Evolutionary conservation across 2,888 invertebrate species (phyloP).

Genomic region (Agrochola lota): DNA sequence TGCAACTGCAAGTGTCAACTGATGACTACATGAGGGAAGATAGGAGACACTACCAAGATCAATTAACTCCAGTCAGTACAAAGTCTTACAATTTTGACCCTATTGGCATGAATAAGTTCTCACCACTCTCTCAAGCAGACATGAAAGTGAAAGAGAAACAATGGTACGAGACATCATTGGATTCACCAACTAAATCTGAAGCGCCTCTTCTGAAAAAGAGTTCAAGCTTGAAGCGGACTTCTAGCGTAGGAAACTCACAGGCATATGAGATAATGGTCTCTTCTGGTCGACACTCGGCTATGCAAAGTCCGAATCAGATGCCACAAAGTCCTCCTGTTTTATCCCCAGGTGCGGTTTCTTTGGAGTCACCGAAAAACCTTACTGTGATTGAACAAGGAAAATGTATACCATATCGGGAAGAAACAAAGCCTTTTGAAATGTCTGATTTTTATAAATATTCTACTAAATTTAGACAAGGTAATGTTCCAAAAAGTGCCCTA

Average conservation of each 20-base stretch:
- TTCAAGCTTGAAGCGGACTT: slow-evolving; percentile 88
- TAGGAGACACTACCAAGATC: slow-evolving; percentile 79
- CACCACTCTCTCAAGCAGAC: slow-evolving; percentile 84
- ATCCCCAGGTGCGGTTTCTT: slow-evolving; percentile 89
- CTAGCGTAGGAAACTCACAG: slow-evolving; percentile 90
- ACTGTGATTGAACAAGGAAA: slow-evolving; percentile 96
- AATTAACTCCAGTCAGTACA: slow-evolving; percentile 86
- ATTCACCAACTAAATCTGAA: slow-evolving; percentile 88
- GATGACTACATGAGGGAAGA: slow-evolving; percentile 84
- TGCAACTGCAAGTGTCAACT: slow-evolving; percentile 86
- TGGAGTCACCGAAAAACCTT: slow-evolving; percentile 95
- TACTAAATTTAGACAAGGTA: slow-evolving; percentile 95
- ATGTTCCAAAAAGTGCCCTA: slow-evolving; percentile 76
- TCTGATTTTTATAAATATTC: slow-evolving; percentile 99
- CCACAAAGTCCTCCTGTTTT: slow-evolving; percentile 82
- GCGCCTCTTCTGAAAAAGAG: slow-evolving; percentile 82
- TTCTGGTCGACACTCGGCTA: slow-evolving; percentile 85
- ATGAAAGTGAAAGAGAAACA: slow-evolving; percentile 91
- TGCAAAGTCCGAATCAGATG: slow-evolving; percentile 84
- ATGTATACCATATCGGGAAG: slow-evolving; percentile 97
- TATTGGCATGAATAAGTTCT: slow-evolving; percentile 85
- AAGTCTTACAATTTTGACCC: slow-evolving; percentile 87
- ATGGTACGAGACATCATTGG: slow-evolving; percentile 93
- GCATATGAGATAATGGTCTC: slow-evolving; percentile 86
- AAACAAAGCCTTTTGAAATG: slow-evolving; percentile 99